These are phyloP conservation scores for Acanthococcus lagerstroemiae DNA, from an alignment of 2,888 invertebrate genomes.

Conservation along the genomic window DNA sequence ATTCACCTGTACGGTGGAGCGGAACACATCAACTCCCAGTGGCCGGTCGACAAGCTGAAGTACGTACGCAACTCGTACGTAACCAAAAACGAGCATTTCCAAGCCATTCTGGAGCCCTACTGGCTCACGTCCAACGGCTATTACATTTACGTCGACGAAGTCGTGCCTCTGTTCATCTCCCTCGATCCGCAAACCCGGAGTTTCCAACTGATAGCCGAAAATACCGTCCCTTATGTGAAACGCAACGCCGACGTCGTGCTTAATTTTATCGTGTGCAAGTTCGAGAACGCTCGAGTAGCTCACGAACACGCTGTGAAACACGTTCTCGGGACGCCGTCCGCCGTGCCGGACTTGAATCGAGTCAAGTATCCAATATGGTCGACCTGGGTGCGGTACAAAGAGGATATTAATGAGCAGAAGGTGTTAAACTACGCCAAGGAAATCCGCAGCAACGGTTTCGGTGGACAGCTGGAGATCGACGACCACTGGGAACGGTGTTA, in stretches of 20 bases:
- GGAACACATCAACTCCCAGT: slow-evolving; percentile 50
- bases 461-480: slow-evolving; percentile 74
- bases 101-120: slow-evolving; percentile 54
- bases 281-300: slow-evolving; percentile 50
- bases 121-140: slow-evolving; percentile 65
- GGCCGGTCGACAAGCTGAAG: slow-evolving; percentile 54
- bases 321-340: slow-evolving; percentile 52
- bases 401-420: slow-evolving; percentile 53
- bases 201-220: neutral
- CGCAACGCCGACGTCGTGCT: slow-evolving; percentile 39
- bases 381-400: slow-evolving; percentile 69
- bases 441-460: slow-evolving; percentile 48
- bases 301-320: slow-evolving; percentile 54
- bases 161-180: slow-evolving; percentile 56
- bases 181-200: slow-evolving; percentile 39
- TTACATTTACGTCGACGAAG: slow-evolving; percentile 53
- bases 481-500: slow-evolving; percentile 81
- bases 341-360: slow-evolving; percentile 56
- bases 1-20: slow-evolving; percentile 52
- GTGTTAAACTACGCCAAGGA: slow-evolving; percentile 57
- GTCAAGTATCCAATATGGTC: slow-evolving; percentile 77
- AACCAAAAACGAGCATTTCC: slow-evolving; percentile 48
- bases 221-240: slow-evolving; percentile 40
- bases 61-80: slow-evolving; percentile 50
- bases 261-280: slow-evolving; percentile 54